These are phyloP conservation scores for Valencia hispanica DNA, from an alignment of 2,797 vertebrate genomes.

Conservation along the genomic window DNA sequence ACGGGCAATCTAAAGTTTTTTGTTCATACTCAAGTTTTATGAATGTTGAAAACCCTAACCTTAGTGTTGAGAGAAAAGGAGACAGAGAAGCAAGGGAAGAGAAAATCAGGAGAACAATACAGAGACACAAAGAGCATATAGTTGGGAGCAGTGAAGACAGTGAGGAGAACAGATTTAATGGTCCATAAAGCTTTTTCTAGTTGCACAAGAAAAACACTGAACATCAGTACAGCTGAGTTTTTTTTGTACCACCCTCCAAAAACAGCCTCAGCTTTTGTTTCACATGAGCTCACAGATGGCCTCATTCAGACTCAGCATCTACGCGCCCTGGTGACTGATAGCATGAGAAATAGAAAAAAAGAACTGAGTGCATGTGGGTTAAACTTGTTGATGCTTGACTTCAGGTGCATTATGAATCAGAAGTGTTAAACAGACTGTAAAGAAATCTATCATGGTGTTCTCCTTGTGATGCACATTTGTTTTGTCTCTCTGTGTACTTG, in stretches of 20 bases:
- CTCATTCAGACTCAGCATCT: constrained; percentile 62
- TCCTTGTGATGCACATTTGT: constrained; percentile 20
- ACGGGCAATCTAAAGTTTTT: not conserved
- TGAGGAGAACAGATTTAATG: constrained; percentile 16
- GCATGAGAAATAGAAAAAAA: not conserved
- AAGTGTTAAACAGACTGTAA: constrained; percentile 28
- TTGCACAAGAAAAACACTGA: constrained; percentile 41
- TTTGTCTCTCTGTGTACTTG: constrained; percentile 20
- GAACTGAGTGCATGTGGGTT: constrained; percentile 14
- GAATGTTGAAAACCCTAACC: no score
- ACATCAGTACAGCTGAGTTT: constrained; percentile 41
- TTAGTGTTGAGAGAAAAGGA: not conserved
- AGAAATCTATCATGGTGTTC: constrained; percentile 56
- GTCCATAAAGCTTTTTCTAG: constrained; percentile 26
- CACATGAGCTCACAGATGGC: constrained; percentile 73
- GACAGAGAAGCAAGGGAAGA: not conserved
- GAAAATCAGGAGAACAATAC: not conserved
- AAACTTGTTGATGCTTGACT: constrained; percentile 38
- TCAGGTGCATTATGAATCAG: constrained; percentile 29
- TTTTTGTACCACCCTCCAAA: constrained; percentile 46
- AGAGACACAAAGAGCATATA: not conserved
- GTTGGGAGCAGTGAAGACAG: constrained; percentile 11
- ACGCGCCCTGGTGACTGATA: constrained; percentile 5
- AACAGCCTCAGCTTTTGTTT: constrained; percentile 63
- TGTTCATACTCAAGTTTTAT: not conserved